Base-by-base conservation (phyloP, 2,888 invertebrate species). In the Callimorpha dominula region DNA sequence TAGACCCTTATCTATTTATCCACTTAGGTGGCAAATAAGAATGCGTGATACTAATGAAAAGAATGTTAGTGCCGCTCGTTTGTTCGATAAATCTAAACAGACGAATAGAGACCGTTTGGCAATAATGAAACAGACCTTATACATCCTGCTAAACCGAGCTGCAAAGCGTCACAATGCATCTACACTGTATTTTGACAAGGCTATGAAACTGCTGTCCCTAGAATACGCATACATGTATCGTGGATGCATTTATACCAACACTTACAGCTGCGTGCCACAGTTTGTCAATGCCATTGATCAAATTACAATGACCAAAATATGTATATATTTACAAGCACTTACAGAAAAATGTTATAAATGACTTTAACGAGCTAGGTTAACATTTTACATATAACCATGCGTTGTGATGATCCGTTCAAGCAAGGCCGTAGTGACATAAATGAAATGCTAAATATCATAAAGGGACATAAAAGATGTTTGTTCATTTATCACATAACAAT, bases 141-240 rank as follows among this genome's bases (percentile, higher is more conserved):
- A 40, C 43, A 64, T 60, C 52, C 31, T 71, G 71, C 50, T 52
- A 70, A 70, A 14, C n/a, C 50, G n/a, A 52, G n/a, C 50, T n/a
- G 9, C 70, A 71, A 67, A 76, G 73, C 79, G 79, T 83, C 81
- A 81, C 78, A 31, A 31, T 31, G 2, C 31, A 82, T 82, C 73
- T 81, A 76, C 79, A 81, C 73, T 71, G 72, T 84, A 77, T 83
- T 79, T 64, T 62, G 65, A 31, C 70, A 71, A 49, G 49, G 46
- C 15, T 14, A 57, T 46, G 52, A 8, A 54, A 73, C 72, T 31
- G 71, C 73, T 54, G 73, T 68, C 78, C 75, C 78, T 79, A 75
- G 70, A 77, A 79, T 76, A 75, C 68, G 46, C 65, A 81, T 75
- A 67, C 66, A 72, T 79, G 73, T 74, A 72, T 81, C 70, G 77